phyloP scores from a whole-genome alignment of 2,797 vertebrate genomes.

The Vespertilio murinus region DNA sequence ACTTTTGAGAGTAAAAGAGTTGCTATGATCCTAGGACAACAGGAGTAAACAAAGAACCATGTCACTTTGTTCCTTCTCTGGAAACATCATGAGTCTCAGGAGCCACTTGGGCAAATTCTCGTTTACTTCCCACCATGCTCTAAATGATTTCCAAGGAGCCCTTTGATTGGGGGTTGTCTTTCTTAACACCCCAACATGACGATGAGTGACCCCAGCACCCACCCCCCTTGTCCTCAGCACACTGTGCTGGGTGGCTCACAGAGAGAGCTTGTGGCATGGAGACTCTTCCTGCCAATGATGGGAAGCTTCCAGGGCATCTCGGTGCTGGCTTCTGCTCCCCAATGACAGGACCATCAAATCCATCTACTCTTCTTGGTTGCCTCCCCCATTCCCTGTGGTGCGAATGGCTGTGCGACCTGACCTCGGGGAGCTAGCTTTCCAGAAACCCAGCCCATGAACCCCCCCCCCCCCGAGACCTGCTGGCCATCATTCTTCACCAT shows the following conservation, averaged over 20 bases:
- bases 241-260: neutral
- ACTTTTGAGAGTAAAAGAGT: neutral
- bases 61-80: neutral
- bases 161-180: neutral
- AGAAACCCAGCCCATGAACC: neutral
- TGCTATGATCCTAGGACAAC: neutral
- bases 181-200: neutral
- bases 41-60: neutral
- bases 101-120: neutral
- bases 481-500: neutral
- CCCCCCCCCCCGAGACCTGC: neutral
- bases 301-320: neutral
- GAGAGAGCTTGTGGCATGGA: neutral
- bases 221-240: neutral
- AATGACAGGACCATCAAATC: neutral
- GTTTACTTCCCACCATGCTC: neutral
- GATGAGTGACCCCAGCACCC: neutral
- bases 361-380: neutral
- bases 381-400: neutral
- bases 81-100: neutral
- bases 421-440: neutral
- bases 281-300: neutral
- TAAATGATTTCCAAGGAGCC: neutral
- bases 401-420: neutral
- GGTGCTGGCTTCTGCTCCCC: neutral